Conservation (phyloP, 2,888 invertebrate genomes). For the Drosophila pseudotalamancana region DNA sequence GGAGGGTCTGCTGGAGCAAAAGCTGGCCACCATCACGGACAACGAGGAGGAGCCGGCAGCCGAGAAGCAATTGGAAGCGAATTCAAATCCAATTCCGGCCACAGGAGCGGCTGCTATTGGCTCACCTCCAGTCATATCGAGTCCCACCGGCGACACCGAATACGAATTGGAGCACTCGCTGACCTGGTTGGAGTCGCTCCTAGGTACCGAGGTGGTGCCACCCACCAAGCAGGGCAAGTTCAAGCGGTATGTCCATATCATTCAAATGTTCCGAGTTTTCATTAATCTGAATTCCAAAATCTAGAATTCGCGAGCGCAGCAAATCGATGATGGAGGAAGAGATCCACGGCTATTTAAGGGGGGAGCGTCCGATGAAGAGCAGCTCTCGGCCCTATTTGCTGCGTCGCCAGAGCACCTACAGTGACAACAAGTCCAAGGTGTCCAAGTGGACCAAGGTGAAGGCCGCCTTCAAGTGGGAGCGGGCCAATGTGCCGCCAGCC, state of each 20-base stretch:
- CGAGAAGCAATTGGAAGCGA: conserved; percentile 8
- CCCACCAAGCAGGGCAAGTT: conserved; percentile 85
- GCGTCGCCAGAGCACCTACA: conserved; percentile 83
- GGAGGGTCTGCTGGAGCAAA: conserved; percentile 86
- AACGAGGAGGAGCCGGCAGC: conserved; percentile 44
- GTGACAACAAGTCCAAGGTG: conserved; percentile 83
- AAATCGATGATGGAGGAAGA: conserved; percentile 89
- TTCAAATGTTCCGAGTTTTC: not conserved
- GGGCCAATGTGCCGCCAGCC: conserved; percentile 86
- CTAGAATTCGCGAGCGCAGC: conserved; percentile 86
- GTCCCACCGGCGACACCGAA: conserved; percentile 37
- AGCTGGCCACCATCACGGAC: conserved; percentile 85
- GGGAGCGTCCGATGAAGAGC: conserved; percentile 66
- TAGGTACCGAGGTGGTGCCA: conserved; percentile 86
- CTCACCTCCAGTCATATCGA: not conserved
- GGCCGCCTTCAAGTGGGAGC: conserved; percentile 94
- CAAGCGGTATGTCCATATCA: conserved; percentile 71
- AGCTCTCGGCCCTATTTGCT: conserved; percentile 66
- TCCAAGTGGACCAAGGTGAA: conserved; percentile 96
- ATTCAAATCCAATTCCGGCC: not conserved
- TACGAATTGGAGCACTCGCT: conserved; percentile 85
- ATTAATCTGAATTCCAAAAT: not conserved
- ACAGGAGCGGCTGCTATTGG: not conserved
- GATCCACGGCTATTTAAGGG: conserved; percentile 79
- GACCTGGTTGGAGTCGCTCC: conserved; percentile 88